Evolutionary conservation across 2,113 vertebrate genomes (phyloP).

Genomic region (Pollachius pollachius): DNA sequence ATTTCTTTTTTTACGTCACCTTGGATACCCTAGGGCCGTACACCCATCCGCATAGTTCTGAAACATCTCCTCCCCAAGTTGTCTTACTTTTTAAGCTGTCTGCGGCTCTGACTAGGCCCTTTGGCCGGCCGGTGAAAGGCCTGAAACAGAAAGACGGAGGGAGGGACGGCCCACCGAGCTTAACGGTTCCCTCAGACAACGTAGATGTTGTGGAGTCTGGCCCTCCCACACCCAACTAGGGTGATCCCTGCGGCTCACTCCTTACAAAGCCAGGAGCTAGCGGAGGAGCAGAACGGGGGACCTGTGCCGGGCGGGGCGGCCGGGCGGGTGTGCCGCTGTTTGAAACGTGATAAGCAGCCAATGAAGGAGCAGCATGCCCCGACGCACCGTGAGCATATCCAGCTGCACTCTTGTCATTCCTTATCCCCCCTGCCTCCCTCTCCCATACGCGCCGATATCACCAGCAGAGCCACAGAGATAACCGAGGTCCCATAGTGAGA

Average conservation of each 20-base stretch:
- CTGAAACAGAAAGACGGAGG: neutral
- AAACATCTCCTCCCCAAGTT: too few species aligned
- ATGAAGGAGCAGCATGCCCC: constrained; percentile 27
- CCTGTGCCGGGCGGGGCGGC: constrained; percentile 20
- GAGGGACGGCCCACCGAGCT: neutral
- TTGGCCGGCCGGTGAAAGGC: too few species aligned
- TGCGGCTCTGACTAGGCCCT: too few species aligned
- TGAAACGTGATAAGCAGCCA: constrained; percentile 64
- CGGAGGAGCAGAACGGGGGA: neutral
- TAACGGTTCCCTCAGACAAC: too few species aligned
- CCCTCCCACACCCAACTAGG: too few species aligned
- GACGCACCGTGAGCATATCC: constrained; percentile 62
- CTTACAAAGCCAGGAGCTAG: neutral
- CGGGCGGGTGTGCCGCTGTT: constrained; percentile 46
- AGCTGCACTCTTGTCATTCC: constrained; percentile 44
- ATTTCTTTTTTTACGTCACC: too few species aligned
- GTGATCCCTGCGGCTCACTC: too few species aligned
- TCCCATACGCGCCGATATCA: constrained; percentile 55
- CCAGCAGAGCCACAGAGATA: constrained; percentile 1
- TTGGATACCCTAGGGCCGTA: too few species aligned
- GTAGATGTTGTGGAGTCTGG: too few species aligned
- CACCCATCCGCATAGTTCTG: too few species aligned
- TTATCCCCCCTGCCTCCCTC: constrained; percentile 42
- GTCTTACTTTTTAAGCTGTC: too few species aligned
- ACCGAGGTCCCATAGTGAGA: constrained; percentile 12